phyloP scores from a whole-genome alignment of 2,797 vertebrate genomes.

The Xenentodon cancila region DNA sequence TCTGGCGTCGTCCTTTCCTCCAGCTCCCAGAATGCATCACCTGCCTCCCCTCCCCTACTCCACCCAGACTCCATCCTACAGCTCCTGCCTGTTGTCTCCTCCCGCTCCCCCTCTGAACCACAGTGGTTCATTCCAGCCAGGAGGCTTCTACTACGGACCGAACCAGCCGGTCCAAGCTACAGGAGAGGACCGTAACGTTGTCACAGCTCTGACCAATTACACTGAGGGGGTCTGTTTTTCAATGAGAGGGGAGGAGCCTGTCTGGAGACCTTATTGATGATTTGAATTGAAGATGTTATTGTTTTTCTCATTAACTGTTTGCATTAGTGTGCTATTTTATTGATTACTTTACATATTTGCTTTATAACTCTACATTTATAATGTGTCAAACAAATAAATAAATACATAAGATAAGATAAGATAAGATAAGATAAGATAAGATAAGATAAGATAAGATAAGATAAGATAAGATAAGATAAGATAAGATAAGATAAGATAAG shows the following conservation, averaged over 20 bases:
- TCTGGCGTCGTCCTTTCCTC: conserved; percentile 49
- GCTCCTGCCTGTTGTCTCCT: conserved; percentile 54
- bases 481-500: no score
- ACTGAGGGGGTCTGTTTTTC: conserved; percentile 66
- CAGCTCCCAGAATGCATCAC: conserved; percentile 68
- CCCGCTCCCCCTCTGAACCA: conserved; percentile 50
- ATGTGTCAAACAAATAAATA: no score
- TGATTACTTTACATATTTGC: no score
- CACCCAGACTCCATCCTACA: conserved; percentile 41
- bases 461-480: no score
- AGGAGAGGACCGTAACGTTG: conserved; percentile 58
- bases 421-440: no score
- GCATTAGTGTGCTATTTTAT: no score
- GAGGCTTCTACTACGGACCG: conserved; percentile 57
- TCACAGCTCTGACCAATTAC: conserved; percentile 53
- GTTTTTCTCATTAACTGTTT: no score
- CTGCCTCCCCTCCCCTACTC: conserved; percentile 52
- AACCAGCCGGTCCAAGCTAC: conserved; percentile 49
- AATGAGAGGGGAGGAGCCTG: conserved; percentile 70
- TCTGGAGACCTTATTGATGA: conserved; percentile 71
- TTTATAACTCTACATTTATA: no score
- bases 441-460: no score
- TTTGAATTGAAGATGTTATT: no score
- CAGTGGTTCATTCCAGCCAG: conserved; percentile 46
- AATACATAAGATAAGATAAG: no score